Evolutionary conservation across 2,888 invertebrate genomes (phyloP).

Genomic region (Thysanoteuthis rhombus): DNA sequence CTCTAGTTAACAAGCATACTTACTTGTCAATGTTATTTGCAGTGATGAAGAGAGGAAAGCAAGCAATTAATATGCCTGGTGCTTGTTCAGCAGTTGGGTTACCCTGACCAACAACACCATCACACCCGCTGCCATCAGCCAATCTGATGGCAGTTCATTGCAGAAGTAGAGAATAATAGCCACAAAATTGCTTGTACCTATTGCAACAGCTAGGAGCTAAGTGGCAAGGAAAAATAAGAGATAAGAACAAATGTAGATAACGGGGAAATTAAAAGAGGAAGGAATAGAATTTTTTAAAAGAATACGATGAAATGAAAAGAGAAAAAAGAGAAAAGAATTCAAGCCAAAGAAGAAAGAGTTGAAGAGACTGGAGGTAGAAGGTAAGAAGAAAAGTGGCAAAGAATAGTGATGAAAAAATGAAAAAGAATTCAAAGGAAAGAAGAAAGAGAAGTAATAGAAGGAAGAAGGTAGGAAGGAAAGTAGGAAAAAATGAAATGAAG

Average conservation of each 20-base stretch:
- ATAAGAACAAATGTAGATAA: not conserved
- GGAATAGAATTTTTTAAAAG: too few relatives aligned
- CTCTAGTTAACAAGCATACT: not conserved
- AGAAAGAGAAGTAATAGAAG: too few relatives aligned
- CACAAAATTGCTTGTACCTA: not conserved
- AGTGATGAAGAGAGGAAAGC: not conserved
- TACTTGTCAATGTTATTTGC: not conserved
- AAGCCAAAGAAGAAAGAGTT: too few relatives aligned
- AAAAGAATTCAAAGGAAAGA: too few relatives aligned
- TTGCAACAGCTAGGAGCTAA: not conserved
- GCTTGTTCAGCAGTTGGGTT: not conserved
- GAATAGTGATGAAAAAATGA: not conserved
- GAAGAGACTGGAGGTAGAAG: too few relatives aligned
- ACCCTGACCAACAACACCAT: not conserved
- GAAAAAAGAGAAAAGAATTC: not conserved
- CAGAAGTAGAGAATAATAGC: not conserved
- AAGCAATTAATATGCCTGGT: not conserved
- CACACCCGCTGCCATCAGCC: not conserved
- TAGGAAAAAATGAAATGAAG: too few relatives aligned
- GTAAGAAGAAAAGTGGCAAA: not conserved
- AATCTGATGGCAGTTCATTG: not conserved
- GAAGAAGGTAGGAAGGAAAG: too few relatives aligned
- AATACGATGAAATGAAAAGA: not conserved
- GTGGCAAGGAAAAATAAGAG: not conserved
- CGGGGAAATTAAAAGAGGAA: not conserved